These are phyloP conservation scores for Marmota flaviventris DNA, from an alignment of 2,113 vertebrate species.

Conservation along the genomic window DNA sequence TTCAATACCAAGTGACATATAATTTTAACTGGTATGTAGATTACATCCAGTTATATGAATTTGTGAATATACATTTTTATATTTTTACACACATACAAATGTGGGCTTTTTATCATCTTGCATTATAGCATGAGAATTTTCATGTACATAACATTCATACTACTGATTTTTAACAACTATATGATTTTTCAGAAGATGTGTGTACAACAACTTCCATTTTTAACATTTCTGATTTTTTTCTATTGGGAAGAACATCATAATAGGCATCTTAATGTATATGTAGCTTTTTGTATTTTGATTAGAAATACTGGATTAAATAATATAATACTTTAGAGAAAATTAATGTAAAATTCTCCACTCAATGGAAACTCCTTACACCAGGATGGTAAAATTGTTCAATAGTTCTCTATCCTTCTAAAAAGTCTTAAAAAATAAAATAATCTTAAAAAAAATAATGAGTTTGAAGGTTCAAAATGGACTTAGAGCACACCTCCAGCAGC, in stretches of 20 bases:
- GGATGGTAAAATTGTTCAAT: background rate
- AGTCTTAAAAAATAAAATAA: background rate
- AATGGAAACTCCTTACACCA: background rate
- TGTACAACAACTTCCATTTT: constrained; percentile 32
- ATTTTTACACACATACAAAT: background rate
- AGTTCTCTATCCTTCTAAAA: constrained; percentile 15
- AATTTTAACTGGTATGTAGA: background rate
- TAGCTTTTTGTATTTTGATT: constrained; percentile 21
- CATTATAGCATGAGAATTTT: constrained; percentile 38
- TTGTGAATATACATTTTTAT: background rate
- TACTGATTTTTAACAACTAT: constrained; percentile 46
- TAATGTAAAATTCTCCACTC: background rate
- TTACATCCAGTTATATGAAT: constrained; percentile 44
- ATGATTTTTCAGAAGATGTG: constrained; percentile 40
- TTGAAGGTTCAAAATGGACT: background rate
- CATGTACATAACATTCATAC: background rate
- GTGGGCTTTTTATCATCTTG: background rate
- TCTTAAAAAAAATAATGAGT: background rate
- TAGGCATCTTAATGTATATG: background rate
- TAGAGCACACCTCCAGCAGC: background rate
- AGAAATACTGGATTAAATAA: constrained; percentile 11
- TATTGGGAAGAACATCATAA: constrained; percentile 3
- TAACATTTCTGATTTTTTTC: constrained; percentile 12
- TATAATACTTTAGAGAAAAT: constrained; percentile 15
- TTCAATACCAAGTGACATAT: background rate